These are phyloP conservation scores for Apogon hyalosoma DNA, from an alignment of 2,797 vertebrate genomes.

Conservation along the genomic window DNA sequence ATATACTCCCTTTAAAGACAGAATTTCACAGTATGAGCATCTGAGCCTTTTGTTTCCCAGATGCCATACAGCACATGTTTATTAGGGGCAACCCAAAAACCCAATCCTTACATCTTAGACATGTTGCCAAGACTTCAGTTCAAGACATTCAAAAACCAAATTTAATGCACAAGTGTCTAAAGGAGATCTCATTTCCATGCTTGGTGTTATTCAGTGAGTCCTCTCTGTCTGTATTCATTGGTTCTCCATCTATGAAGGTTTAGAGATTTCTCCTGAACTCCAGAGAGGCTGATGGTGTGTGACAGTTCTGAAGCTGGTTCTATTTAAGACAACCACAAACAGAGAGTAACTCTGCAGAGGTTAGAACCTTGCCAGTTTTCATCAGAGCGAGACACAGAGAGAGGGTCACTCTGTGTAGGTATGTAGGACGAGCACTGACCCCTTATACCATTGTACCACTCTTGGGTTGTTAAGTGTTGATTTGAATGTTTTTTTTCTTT, in stretches of 20 bases:
- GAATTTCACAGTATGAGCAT: conserved; percentile 36
- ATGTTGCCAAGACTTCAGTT: conserved; percentile 36
- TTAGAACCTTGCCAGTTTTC: conserved; percentile 72
- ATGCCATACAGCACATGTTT: conserved; percentile 45
- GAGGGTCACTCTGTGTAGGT: conserved; percentile 61
- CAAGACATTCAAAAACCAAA: conserved; percentile 52
- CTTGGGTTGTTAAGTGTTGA: conserved; percentile 41
- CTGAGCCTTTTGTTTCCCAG: conserved; percentile 44
- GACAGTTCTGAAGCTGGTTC: conserved; percentile 80
- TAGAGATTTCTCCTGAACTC: conserved; percentile 40
- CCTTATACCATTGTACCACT: conserved; percentile 18
- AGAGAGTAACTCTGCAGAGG: conserved; percentile 58
- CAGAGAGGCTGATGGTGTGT: conserved; percentile 74
- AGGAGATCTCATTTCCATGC: conserved; percentile 60
- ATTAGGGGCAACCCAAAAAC: conserved; percentile 37
- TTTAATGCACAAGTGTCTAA: conserved; percentile 47
- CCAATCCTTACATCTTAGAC: conserved; percentile 1
- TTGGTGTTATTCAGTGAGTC: conserved; percentile 59
- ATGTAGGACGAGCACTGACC: conserved; percentile 59
- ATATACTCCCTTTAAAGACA: conserved; percentile 45
- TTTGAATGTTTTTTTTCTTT: conserved; percentile 43
- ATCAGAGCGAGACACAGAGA: conserved; percentile 64
- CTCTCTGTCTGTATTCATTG: conserved; percentile 55
- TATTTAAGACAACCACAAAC: conserved; percentile 74
- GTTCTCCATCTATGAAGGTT: conserved; percentile 50